These are phyloP conservation scores for Mus spicilegus DNA, from an alignment of 2,113 vertebrate species.

Conservation along the genomic window DNA sequence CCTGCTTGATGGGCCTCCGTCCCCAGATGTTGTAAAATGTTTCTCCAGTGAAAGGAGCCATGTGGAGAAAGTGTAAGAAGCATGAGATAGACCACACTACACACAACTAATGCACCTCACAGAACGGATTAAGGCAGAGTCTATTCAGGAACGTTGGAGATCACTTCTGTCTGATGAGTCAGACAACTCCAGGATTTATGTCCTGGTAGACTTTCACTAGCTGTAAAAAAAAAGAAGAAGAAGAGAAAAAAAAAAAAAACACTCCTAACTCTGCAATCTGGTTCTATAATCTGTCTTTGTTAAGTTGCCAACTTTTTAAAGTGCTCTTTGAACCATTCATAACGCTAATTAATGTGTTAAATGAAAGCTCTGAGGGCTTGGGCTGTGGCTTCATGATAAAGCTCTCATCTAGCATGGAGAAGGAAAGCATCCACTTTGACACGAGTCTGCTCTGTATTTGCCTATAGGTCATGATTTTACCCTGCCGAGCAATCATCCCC, in stretches of 20 bases:
- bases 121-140: not conserved
- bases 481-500: not conserved
- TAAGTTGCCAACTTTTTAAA: not conserved
- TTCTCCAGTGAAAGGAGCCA: not conserved
- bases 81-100: not conserved
- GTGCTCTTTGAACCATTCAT: not conserved
- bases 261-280: not conserved
- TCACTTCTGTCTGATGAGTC: not conserved
- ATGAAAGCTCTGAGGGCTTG: not conserved
- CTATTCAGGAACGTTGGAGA: not conserved
- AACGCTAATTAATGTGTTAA: not conserved
- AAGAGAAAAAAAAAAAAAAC: not conserved
- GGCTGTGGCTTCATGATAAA: not conserved
- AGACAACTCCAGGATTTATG: not conserved
- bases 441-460: not conserved
- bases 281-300: conserved; percentile 37
- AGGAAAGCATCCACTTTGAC: not conserved
- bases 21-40: not conserved
- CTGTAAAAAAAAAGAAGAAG: not conserved
- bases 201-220: not conserved
- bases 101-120: not conserved
- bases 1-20: not conserved
- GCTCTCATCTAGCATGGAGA: too few relatives aligned
- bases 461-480: not conserved
- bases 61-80: not conserved